These are phyloP conservation scores for Gorsachius goisagi DNA, from an alignment of 2,113 vertebrate genomes.

Conservation along the genomic window DNA sequence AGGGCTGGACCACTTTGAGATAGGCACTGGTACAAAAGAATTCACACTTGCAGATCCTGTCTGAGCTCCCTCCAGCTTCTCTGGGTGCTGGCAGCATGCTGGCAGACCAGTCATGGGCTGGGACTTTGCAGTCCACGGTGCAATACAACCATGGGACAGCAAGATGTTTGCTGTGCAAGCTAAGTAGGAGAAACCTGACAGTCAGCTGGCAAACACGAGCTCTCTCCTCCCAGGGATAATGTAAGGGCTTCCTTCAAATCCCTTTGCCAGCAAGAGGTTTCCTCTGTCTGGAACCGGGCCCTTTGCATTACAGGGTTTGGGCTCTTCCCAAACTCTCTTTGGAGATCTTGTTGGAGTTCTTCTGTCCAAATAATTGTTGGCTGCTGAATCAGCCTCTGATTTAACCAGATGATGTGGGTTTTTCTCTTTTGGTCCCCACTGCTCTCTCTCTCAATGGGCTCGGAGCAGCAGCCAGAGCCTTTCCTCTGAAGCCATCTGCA, in stretches of 20 bases:
- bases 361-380: neutral
- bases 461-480: neutral
- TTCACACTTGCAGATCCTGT: neutral
- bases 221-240: neutral
- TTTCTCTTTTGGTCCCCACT: neutral
- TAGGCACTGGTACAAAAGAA: neutral
- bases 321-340: neutral
- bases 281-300: neutral
- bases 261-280: neutral
- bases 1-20: neutral
- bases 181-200: neutral
- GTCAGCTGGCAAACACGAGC: neutral
- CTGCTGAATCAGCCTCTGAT: neutral
- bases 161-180: neutral
- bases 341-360: neutral
- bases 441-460: neutral
- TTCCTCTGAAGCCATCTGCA: neutral
- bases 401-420: neutral
- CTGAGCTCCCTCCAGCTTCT: neutral
- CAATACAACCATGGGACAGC: neutral
- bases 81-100: neutral
- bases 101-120: neutral
- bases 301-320: neutral
- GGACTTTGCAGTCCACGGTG: neutral
- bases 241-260: neutral